Percentiles rank a stretch among this genome's conserved stretches.
Conservation (phyloP, 2,888 invertebrate species). For the Catocala nupta region DNA sequence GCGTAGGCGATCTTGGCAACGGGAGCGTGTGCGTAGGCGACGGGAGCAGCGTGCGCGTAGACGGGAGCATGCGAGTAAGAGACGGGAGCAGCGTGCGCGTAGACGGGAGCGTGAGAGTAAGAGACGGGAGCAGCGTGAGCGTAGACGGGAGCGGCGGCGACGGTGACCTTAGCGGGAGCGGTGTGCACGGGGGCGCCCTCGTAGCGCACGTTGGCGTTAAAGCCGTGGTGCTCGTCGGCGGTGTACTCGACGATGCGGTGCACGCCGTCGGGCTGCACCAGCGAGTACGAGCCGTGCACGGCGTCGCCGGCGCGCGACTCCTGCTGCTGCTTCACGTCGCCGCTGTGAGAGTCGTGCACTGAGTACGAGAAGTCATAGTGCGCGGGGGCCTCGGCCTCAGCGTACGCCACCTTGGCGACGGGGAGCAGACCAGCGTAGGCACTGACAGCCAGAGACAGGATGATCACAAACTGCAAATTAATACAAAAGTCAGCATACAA, state of each 20-base stretch:
- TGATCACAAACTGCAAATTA: constrained; percentile 63
- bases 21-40: constrained; percentile 48
- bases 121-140: constrained; percentile 52
- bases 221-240: constrained; percentile 76
- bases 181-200: constrained; percentile 72
- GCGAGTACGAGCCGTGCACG: constrained; percentile 81
- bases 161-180: no score
- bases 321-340: constrained; percentile 82
- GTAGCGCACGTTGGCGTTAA: constrained; percentile 80
- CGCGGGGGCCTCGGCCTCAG: constrained; percentile 72
- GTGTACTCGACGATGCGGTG: constrained; percentile 81
- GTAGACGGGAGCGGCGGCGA: constrained; percentile 58
- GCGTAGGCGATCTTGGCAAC: constrained; percentile 43
- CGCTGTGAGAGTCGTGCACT: constrained; percentile 77
- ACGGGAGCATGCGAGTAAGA: no score
- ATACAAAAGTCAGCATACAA: no score
- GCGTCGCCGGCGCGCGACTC: constrained; percentile 78
- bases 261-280: constrained; percentile 81
- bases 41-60: constrained; percentile 44
- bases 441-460: constrained; percentile 67
- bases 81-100: constrained; percentile 53
- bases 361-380: constrained; percentile 81
- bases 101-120: constrained; percentile 52
- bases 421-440: constrained; percentile 62
- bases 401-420: constrained; percentile 69